Conservation (phyloP, 2,797 vertebrate genomes). For the Lepus townsendii region DNA sequence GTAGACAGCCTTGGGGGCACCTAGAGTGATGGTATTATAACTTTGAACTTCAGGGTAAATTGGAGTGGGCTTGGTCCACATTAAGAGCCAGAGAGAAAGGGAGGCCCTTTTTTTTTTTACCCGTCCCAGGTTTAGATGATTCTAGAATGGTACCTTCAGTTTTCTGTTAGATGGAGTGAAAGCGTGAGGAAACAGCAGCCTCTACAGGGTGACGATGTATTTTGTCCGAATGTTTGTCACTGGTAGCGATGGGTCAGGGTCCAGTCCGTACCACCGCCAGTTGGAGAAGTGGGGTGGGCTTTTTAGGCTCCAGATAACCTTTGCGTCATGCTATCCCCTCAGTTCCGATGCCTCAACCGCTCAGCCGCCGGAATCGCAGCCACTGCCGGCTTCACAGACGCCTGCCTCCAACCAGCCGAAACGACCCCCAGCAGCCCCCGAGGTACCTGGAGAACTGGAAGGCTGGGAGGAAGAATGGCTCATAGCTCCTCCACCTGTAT, state of each 20-base stretch:
- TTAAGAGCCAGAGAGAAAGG: neutral
- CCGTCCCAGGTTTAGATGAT: neutral
- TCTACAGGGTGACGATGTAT: neutral
- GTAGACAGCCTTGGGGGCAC: constrained; percentile 77
- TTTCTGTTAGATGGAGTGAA: neutral
- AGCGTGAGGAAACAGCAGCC: neutral
- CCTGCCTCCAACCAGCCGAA: constrained; percentile 95
- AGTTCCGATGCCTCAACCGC: constrained; percentile 97
- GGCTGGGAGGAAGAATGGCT: too few relatives aligned
- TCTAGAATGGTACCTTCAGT: neutral
- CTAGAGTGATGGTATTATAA: neutral
- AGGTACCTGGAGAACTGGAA: constrained; percentile 88
- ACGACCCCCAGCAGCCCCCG: constrained; percentile 93
- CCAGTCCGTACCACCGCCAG: neutral
- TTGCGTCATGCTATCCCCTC: neutral
- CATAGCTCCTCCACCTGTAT: neutral
- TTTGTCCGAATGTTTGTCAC: neutral
- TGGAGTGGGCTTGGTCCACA: neutral
- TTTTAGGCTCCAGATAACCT: neutral
- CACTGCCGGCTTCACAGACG: constrained; percentile 96
- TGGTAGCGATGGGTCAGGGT: neutral
- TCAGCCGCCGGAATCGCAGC: constrained; percentile 97
- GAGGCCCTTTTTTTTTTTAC: neutral
- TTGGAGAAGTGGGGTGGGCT: neutral
- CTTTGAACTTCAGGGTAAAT: neutral